These are phyloP conservation scores for Elysia chlorotica DNA, from an alignment of 1,140 invertebrate genomes.

Conservation along the genomic window DNA sequence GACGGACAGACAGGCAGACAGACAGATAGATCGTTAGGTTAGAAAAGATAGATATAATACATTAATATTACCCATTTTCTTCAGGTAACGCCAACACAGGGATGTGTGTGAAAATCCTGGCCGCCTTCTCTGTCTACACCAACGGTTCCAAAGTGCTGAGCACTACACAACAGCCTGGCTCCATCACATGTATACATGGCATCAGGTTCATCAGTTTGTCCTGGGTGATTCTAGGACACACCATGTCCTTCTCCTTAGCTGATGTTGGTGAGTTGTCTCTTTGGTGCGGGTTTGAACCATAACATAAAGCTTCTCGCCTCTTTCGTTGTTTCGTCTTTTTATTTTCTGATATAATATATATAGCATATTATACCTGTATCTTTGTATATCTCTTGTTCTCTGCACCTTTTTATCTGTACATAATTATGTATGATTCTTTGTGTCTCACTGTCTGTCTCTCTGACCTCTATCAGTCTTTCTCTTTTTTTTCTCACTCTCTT, in stretches of 20 bases:
- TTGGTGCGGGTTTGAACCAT: no score
- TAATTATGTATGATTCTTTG: not conserved
- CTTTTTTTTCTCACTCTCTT: not conserved
- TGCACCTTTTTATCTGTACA: not conserved
- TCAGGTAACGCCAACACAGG: slow-evolving; percentile 21
- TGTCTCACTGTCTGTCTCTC: not conserved
- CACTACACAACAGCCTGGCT: slow-evolving; percentile 34
- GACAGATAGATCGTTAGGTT: not conserved
- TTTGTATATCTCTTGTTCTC: not conserved
- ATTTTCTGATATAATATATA: no score
- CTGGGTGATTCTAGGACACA: slow-evolving; percentile 92
- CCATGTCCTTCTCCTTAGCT: slow-evolving; percentile 60
- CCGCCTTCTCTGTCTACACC: slow-evolving; percentile 46
- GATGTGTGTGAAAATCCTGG: slow-evolving; percentile 28
- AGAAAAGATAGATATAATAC: no score
- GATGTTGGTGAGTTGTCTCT: no score
- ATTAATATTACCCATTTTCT: not conserved
- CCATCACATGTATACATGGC: slow-evolving; percentile 43
- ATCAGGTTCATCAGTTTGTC: slow-evolving; percentile 80
- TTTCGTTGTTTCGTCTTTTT: no score
- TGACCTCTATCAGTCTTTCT: not conserved
- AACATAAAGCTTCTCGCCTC: no score
- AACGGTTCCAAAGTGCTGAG: slow-evolving; percentile 43
- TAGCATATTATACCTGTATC: no score
- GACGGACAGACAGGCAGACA: not conserved